Percentiles rank a stretch among this genome's conserved stretches.
phyloP scores from a whole-genome alignment of 2,888 invertebrate species.

The Oxystoma pomonae region DNA sequence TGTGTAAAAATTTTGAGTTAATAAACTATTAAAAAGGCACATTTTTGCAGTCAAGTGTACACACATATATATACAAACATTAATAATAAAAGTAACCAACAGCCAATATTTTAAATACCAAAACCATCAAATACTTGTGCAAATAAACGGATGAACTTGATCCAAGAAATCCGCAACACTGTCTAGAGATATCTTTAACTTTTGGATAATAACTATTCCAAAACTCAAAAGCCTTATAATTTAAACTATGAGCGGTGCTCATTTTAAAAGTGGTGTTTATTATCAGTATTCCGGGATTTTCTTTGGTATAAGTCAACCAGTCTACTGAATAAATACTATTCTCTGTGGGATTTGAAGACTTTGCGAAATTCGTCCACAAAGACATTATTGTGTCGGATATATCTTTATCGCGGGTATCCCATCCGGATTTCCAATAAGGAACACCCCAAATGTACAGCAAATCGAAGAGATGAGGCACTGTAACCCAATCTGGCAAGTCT shows the following conservation, averaged over 20 bases:
- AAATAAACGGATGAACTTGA: conserved; percentile 9
- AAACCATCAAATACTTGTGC: not conserved
- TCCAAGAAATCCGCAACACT: conserved; percentile 59
- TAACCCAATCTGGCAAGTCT: conserved; percentile 71
- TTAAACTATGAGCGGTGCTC: conserved; percentile 62
- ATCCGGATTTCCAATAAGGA: conserved; percentile 67
- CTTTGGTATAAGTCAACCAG: conserved; percentile 68
- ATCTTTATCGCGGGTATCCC: conserved; percentile 75
- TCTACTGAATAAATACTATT: conserved; percentile 64
- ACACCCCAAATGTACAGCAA: conserved; percentile 79
- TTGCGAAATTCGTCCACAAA: conserved; percentile 75
- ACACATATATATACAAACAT: too few species aligned
- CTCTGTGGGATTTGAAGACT: conserved; percentile 66
- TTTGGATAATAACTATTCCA: conserved; percentile 83
- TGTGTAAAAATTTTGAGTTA: too few species aligned
- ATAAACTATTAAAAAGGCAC: too few species aligned
- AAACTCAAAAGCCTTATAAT: conserved; percentile 75
- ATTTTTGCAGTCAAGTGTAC: too few species aligned
- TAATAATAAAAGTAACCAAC: too few species aligned
- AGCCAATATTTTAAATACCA: too few species aligned
- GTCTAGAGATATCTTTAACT: conserved; percentile 66
- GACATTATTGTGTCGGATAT: conserved; percentile 77
- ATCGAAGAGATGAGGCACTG: conserved; percentile 78
- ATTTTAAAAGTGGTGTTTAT: conserved; percentile 76
- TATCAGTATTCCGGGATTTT: conserved; percentile 66